Base-by-base conservation (phyloP, 92 coral and sea anemone species). In the Anthopleura xanthogrammica region DNA sequence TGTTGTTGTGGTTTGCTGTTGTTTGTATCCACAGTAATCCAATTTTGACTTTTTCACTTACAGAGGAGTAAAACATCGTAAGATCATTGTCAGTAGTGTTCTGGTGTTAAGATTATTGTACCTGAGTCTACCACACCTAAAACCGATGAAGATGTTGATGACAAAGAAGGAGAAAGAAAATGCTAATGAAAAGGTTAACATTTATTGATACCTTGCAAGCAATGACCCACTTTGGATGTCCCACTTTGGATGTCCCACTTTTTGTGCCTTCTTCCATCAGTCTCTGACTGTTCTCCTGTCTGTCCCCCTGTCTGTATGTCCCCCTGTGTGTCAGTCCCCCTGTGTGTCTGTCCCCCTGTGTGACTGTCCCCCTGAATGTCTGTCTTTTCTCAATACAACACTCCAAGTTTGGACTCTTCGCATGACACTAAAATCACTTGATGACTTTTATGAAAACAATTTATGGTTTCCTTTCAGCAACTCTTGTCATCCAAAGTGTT, bases 121-220 rank as follows among this genome's bases (percentile, higher is more conserved):
- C 79, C 95, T 92, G 79, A 92, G 92, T 29, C 86, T 96, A 82
- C 99, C 99, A 1, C 91, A 85, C 90, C 88, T 96, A 42, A 96
- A 85, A 82, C 87, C 93, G 52, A 55, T 57, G 62, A 80, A 82
- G 52, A 16, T 79, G 48, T 41, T 79, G 56, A 46, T 16, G 7
- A 23, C 82, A 24, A 84, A 65, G 71, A 78, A 84, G 23, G 52
- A 60, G 13, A 54, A 72, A 56, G 52, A 65, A 41, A 64, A 20
- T 20, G 52, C 83, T 22, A 77, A 50, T 9, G 81, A 78, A 52
- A 79, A 78, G 83, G 88, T 85, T 52, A 39, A 20, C 14, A 23
- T 17, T 22, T 24, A 70, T 24, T 29, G 36, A 29, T 29, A 29
- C 36, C 36, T 29, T 29, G 36, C 36, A 29, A 29, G 36, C 1